phyloP scores from a whole-genome alignment of 2,888 invertebrate species.

The Pimpla rufipes region DNA sequence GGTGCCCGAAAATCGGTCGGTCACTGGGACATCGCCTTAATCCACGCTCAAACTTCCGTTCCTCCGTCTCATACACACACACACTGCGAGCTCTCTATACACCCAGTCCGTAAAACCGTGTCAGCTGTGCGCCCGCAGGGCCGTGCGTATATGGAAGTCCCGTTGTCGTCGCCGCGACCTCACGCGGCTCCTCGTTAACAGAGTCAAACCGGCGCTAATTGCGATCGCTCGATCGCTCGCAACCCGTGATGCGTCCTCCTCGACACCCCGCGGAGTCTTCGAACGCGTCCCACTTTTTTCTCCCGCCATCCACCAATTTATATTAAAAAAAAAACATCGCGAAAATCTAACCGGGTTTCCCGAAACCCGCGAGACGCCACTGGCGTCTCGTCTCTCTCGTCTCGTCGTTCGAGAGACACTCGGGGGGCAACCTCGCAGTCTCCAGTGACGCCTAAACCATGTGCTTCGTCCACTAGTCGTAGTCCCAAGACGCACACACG shows the following conservation, averaged over 20 bases:
- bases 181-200: conserved; percentile 45
- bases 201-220: conserved; percentile 40
- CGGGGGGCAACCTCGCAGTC: conserved; percentile 39
- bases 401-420: conserved; percentile 27
- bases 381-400: conserved; percentile 22
- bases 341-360: conserved; percentile 6
- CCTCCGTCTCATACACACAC: conserved; percentile 21
- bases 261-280: not conserved
- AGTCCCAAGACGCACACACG: conserved; percentile 57
- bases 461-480: conserved; percentile 64
- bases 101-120: too few species aligned
- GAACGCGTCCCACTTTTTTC: conserved; percentile 19
- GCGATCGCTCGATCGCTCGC: conserved; percentile 3
- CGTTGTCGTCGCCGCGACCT: conserved; percentile 39
- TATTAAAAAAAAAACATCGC: not conserved
- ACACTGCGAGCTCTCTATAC: not conserved
- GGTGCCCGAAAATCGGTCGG: too few species aligned
- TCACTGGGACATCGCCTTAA: too few species aligned
- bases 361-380: conserved; percentile 24
- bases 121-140: conserved; percentile 66
- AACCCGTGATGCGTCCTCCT: not conserved
- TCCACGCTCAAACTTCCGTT: not conserved
- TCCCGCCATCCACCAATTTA: not conserved
- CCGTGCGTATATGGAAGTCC: conserved; percentile 58
- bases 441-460: conserved; percentile 64